Evolutionary conservation across 2,113 vertebrate species (phyloP), one percentile per base, ranked within the genome.

Genomic region (Leptodactylus fuscus): DNA sequence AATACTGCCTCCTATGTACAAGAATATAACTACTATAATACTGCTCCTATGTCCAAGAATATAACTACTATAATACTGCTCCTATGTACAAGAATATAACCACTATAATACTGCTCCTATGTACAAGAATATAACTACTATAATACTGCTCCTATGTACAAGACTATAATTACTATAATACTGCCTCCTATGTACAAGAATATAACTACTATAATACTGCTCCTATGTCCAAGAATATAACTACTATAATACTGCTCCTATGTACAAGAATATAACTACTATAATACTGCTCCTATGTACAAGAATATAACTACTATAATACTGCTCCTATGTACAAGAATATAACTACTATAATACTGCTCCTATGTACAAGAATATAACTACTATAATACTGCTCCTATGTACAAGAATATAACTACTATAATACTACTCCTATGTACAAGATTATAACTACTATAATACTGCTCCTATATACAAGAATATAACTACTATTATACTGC

Each of bases 201-300:
- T 69, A 69, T 69, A 69, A 69, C 65, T 69, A 69, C 65, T 69
- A 69, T 69, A 69, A 69, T 69, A 36, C 65, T 67, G 65, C 62
- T 11, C 55, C n/a, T 58, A 58, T 58, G 20, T 58, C n/a, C 22
- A 58, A 24, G 55, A 58, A 58, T 58, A 24, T 58, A 58, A 58
- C 55, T 58, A 58, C 55, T 58, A 24, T 58, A 58, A 58, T 58
- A 55, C 51, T 48, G 46, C 46, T 48, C 9, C 46, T 48, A 48
- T 48, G 46, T 48, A 48, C 46, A 48, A 48, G 46, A 48, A 48
- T 48, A 48, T 48, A 48, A 48, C 46, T 48, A 48, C 46, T 48
- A 48, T 48, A 48, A 48, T 48, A 18, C 48, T 51, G 48, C 48
- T n/a, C n/a, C n/a, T n/a, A n/a, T n/a, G n/a, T n/a, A n/a, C n/a